These are phyloP conservation scores for Danaus melanippus DNA, from an alignment of 1,140 invertebrate genomes.

Conservation along the genomic window DNA sequence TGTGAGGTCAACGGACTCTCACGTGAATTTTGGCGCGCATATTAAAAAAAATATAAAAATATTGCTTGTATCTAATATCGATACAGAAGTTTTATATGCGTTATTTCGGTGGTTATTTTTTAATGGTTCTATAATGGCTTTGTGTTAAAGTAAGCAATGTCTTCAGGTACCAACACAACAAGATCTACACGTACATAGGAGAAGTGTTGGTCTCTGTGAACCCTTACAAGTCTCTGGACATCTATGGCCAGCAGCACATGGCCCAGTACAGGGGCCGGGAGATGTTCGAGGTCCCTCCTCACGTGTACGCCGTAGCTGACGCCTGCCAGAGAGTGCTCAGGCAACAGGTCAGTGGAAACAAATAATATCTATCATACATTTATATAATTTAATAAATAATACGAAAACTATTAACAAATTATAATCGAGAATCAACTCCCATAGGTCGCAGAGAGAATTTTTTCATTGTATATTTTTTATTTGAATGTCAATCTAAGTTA, in stretches of 20 bases:
- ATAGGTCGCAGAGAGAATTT: too few relatives aligned
- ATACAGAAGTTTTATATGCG: too few relatives aligned
- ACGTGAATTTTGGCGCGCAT: slow-evolving; percentile 40
- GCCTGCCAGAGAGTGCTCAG: slow-evolving; percentile 94
- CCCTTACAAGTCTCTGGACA: slow-evolving; percentile 88
- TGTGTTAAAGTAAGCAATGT: too few relatives aligned
- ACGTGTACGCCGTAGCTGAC: slow-evolving; percentile 96
- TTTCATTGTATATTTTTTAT: too few relatives aligned
- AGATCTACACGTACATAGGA: slow-evolving; percentile 95
- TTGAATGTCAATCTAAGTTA: too few relatives aligned
- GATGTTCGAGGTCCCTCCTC: slow-evolving; percentile 94
- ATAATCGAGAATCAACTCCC: too few relatives aligned
- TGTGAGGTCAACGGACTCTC: slow-evolving; percentile 22
- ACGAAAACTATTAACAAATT: too few relatives aligned
- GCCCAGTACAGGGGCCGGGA: slow-evolving; percentile 90
- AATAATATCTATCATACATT: too few relatives aligned
- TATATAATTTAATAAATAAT: too few relatives aligned
- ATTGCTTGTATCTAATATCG: background rate
- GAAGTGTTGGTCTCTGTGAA: slow-evolving; percentile 95
- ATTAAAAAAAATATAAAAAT: slow-evolving; percentile 7
- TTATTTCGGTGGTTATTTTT: too few relatives aligned
- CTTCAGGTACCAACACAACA: slow-evolving; percentile 87
- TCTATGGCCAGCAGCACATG: slow-evolving; percentile 86
- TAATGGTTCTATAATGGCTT: too few relatives aligned
- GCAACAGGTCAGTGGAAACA: slow-evolving; percentile 72